A percentile compares a stretch with the other conserved stretches of the same genome.
phyloP scores from a whole-genome alignment of 2,113 vertebrate species.

The Actenoides lindsayi region DNA sequence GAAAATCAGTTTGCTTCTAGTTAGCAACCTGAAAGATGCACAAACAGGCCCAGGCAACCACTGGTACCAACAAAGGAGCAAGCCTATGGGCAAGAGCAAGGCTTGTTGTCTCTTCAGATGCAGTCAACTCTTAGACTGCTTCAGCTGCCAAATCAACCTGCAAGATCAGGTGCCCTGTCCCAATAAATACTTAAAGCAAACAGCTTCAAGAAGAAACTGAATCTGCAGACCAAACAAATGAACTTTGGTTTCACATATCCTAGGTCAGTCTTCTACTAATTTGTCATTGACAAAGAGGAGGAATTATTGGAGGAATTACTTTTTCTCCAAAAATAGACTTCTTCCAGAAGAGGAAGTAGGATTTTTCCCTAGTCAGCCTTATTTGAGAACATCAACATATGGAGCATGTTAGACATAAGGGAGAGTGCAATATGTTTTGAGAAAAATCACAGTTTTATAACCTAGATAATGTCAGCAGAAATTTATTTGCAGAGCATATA shows the following conservation, averaged over 20 bases:
- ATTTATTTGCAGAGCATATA: background rate
- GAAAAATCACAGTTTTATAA: slow-evolving; percentile 40
- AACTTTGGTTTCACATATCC: background rate
- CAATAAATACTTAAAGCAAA: accelerated
- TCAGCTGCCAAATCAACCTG: background rate
- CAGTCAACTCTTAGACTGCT: background rate
- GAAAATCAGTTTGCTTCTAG: background rate
- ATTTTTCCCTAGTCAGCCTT: background rate
- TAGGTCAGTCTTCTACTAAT: background rate
- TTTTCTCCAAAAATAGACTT: background rate
- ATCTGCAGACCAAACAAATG: background rate
- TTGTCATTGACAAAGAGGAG: background rate
- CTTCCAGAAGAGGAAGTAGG: background rate
- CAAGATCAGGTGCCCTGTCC: background rate
- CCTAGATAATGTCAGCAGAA: slow-evolving; percentile 7
- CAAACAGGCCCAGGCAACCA: background rate
- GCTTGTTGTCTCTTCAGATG: background rate
- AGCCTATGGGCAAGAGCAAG: background rate
- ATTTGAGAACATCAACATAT: background rate
- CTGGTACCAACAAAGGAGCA: background rate
- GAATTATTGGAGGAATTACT: background rate
- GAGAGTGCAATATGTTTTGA: background rate
- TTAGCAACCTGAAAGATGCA: background rate
- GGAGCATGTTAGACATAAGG: background rate
- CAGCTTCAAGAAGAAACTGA: background rate